Base-by-base conservation (phyloP, 2,797 vertebrate species). In the Cetoscarus ocellatus region DNA sequence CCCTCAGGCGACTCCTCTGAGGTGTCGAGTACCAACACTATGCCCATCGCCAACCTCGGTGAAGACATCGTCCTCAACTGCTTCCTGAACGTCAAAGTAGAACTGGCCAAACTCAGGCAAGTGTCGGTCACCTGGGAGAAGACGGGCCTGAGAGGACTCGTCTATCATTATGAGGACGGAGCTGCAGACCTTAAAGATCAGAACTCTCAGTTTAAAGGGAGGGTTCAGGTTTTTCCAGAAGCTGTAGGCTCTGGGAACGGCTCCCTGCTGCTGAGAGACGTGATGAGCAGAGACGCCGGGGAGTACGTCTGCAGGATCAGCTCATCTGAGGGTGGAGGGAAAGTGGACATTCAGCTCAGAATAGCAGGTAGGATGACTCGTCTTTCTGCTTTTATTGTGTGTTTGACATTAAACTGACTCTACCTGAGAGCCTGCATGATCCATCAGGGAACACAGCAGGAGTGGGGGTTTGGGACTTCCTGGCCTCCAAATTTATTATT, bases 41-140 rank as follows among this genome's bases (percentile, higher is more conserved):
- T 50, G 35, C 89, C 88, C 15, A 45, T 94, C 0, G 93, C 75
- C 18, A 93, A 93, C 77, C 54, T 94, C 0, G 75, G 79, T 0
- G 2, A 80, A 8, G 87, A 92, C 19, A 10, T 72, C 8, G 40
- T 93, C 1, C 88, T 95, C 60, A 93, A 90, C 83, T 95, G 94
- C 73, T 67, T 80, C 67, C 17, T 85, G 5, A 10, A 39, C 15
- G 8, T 50, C 14, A 0, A 51, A 6, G 34, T 1, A 1, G n/a
- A n/a, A 4, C 5, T 9, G 0, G 4, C 35, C 13, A 7, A 2
- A 0, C 8, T 83, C 34, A 60, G 13, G 3, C 75, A 85, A 3
- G 84, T 95, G 17, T 80, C 75, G 0, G 93, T 97, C 70, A 93
- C 73, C 34, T 98, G 97, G 97, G 63, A 71, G 72, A 97, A 95